Evolutionary conservation across 2,888 invertebrate genomes (phyloP), one percentile per base, ranked within the genome.

Genomic region (Drosophila sordidula): DNA sequence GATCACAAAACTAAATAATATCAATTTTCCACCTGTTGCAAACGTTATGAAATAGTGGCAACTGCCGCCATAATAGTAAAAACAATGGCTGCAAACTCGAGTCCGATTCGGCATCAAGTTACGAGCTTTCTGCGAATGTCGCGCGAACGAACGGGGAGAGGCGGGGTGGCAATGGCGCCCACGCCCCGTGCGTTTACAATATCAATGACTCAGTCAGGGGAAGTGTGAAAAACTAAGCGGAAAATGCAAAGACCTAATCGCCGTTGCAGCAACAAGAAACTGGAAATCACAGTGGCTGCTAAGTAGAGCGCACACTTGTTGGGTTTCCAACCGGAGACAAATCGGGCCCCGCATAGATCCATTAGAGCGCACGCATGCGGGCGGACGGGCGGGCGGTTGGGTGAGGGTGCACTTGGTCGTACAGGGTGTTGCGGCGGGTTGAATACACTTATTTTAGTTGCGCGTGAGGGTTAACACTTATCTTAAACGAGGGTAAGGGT

Each of bases 291-390:
- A 63, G 75, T 55, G 34, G 44, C 52, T 62, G 41, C 63, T 47
- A 82, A 71, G 70, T 85, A 62, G 78, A 74, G 70, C 76, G 70
- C 71, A 80, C 90, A 90, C 90, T 90, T 90, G 81, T 88, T 77
- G 73, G 90, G 90, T 84, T 90, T 90, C 89, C 64, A 82, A 29
- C 39, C 45, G 58, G 69, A 57, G 67, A 63, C 72, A 67, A 70
- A 70, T 52, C 61, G 57, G 49, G 54, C 61, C 75, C 76, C 68
- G 70, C 74, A 76, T 62, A 51, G 57, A 73, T 75, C 55, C 32
- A 41, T 51, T 65, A 45, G 54, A 49, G 25, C 39, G 36, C 47
- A 61, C 26, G 50, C 29, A 52, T 14, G 56, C 16, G 26, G 8
- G 42, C 64, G 45, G 16, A n/a, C 4, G 26, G 32, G 26, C 4